Evolutionary conservation across 2,888 invertebrate genomes (phyloP), one percentile per base, ranked within the genome.

Genomic region (Ecliptopera silaceata): DNA sequence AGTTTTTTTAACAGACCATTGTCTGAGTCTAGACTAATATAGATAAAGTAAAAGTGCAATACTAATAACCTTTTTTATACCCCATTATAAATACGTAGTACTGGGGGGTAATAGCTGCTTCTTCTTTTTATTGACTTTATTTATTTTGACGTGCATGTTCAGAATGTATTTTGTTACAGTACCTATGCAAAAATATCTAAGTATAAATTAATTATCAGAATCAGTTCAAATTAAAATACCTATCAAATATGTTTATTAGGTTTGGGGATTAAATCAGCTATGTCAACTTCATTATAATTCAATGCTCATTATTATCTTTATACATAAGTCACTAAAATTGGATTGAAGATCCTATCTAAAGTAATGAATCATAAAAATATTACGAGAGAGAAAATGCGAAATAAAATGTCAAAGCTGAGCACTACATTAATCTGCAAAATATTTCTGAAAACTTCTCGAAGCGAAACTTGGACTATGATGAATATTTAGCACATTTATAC

Each of bases 401-500:
- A 45, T 18, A 29, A 41, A 17, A 45, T 31, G 39, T 52, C 44
- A 20, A 38, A 45, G 38, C 38, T 29, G 15, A 22, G n/a, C 32
- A 42, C 22, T 36, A n/a, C 20, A 43, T 43, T 51, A 38, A 29
- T 53, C 39, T 47, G 41, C 34, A 32, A 54, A 46, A 41, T 42
- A 46, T 54, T 42, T 47, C 41, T 42, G 41, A 17, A 53, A 26
- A 42, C 22, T 54, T 41, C 26, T 26, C n/a, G 26, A 46, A 34
- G 53, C 46, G 41, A 34, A 54, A 42, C 41, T 46, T 42, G 41
- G 17, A 17, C 42, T 47, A 46, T 22, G 53, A 47, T 54, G 46
- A 54, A 54, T 42, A 41, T 46, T 53, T 41, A 53, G 17, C 32
- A 46, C 15, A 41, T 46, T 41, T 45, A 46, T 46, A 45, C 36